Evolutionary conservation across 2,888 invertebrate species (phyloP).

Genomic region (Ennomos fuscantarius): DNA sequence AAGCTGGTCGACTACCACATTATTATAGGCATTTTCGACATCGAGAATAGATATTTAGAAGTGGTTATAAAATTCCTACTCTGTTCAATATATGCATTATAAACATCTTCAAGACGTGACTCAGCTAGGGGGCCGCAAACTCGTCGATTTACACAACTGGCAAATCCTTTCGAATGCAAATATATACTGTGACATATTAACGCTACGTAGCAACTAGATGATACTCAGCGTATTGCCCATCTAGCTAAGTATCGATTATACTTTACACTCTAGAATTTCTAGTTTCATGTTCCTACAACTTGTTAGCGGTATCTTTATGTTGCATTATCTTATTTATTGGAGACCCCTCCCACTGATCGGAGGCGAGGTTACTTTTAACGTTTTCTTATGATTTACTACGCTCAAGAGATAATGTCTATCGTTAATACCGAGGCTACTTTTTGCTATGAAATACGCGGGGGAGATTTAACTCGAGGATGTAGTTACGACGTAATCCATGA

Average conservation of each 20-base stretch:
- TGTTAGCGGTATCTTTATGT: constrained; percentile 47
- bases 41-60: constrained; percentile 6
- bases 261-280: no score
- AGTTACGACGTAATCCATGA: constrained; percentile 34
- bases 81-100: constrained; percentile 18
- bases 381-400: constrained; percentile 71
- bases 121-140: constrained; percentile 46
- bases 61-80: constrained; percentile 9
- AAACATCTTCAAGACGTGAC: constrained; percentile 23
- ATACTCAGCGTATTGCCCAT: constrained; percentile 13
- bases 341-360: constrained; percentile 54
- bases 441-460: constrained; percentile 64
- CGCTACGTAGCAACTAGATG: constrained; percentile 33
- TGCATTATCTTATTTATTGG: constrained; percentile 63
- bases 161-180: constrained; percentile 60
- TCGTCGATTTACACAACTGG: constrained; percentile 35
- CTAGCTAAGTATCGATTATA: constrained; percentile 15
- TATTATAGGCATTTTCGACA: no score
- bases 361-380: constrained; percentile 55
- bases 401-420: constrained; percentile 53
- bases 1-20: no score
- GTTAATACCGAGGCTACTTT: constrained; percentile 63
- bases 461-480: constrained; percentile 27
- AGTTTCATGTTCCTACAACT: constrained; percentile 21
- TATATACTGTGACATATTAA: constrained; percentile 64